Base-by-base conservation (phyloP, 2,113 vertebrate species). In the Zingel zingel region DNA sequence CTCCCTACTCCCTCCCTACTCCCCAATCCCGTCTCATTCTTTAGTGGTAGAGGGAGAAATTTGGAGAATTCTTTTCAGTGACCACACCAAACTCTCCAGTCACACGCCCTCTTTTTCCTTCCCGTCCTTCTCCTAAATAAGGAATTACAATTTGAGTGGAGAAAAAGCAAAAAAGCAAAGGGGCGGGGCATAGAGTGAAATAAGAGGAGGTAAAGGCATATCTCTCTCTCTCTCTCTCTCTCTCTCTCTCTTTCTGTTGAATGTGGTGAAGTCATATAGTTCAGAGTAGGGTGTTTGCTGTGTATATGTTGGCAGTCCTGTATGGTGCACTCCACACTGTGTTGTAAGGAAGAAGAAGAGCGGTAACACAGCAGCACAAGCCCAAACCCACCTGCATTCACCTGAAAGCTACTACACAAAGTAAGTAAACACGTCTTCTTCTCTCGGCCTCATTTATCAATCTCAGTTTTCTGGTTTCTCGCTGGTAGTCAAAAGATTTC, bases 71-170 rank as follows among this genome's bases (percentile, higher is more conserved):
- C 91, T 53, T 90, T 76, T 82, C 88, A 85, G 81, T 89, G 76
- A 93, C 92, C 93, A 88, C 90, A 88, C 91, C 84, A 91, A 88
- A 74, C 86, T 86, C 84, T 86, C 76, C 83, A 75, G 88, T 90
- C 93, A 88, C 85, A 74, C 86, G 83, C 3, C 39, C 80, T 59
- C 48, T 78, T 90, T 91, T 91, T 88, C 85, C 77, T 89, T 75
- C 51, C 88, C 54, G 33, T 84, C 84, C 87, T 90, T 92, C 90
- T 94, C 92, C 92, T 91, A 93, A 94, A 94, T 93, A 94, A 93
- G 93, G 94, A 92, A 79, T 86, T 87, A 79, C 86, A 86, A 69
- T 92, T 78, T 89, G 74, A 87, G 71, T 58, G 56, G 25, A 81
- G 84, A 73, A 79, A 86, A 88, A 78, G 64, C 83, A 85, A 82